Percentiles rank a stretch among this genome's conserved stretches.
These are phyloP conservation scores for Acanthaster planci DNA, from an alignment of 35 echinoderm and acorn worm genomes.

Conservation along the genomic window DNA sequence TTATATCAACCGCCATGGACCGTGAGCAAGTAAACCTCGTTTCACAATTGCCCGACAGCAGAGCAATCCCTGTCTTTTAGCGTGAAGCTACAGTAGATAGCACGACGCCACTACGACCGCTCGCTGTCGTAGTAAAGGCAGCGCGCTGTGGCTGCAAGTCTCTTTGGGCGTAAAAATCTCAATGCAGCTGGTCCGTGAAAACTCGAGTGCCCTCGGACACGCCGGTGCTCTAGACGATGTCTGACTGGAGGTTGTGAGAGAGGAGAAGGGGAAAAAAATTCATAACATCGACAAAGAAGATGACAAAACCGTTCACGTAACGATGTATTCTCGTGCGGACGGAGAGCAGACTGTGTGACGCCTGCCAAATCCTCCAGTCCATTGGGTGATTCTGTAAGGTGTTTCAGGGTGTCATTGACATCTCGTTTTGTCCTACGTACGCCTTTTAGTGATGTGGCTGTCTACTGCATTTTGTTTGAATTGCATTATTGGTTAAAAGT, in stretches of 20 bases:
- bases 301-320: constrained; percentile 8
- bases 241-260: neutral
- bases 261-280: neutral
- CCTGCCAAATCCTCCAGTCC: neutral
- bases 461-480: neutral
- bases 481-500: no score
- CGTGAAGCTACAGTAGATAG: constrained; percentile 1
- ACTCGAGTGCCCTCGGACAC: constrained; percentile 16
- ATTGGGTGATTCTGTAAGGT: constrained; percentile 17
- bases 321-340: neutral
- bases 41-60: neutral
- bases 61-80: constrained; percentile 1
- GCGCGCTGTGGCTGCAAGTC: neutral
- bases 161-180: constrained; percentile 31
- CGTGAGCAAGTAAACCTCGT: neutral
- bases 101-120: neutral
- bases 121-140: no score
- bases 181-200: constrained; percentile 21
- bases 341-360: neutral
- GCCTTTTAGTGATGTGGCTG: constrained; percentile 10
- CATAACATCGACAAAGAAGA: constrained; percentile 5
- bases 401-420: constrained; percentile 19
- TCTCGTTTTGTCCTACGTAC: neutral
- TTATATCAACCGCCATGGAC: constrained; percentile 3
- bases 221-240: constrained; percentile 12